phyloP scores from a whole-genome alignment of 2,888 invertebrate genomes.

The Papilio demoleus region DNA sequence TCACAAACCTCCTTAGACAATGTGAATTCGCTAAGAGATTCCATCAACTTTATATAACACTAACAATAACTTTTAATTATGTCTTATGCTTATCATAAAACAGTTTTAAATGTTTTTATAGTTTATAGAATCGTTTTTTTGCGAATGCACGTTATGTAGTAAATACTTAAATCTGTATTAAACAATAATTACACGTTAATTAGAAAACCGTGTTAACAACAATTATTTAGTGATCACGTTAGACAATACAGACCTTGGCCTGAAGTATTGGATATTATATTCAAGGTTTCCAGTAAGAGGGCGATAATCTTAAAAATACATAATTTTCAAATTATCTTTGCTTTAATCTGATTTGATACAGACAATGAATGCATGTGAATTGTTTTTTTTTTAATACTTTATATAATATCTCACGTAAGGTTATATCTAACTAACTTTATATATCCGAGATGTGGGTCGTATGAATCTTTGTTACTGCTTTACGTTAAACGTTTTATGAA shows the following conservation, averaged over 20 bases:
- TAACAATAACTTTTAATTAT: too few relatives aligned
- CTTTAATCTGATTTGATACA: slow-evolving; percentile 14
- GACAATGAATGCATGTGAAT: slow-evolving; percentile 15
- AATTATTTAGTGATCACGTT: slow-evolving; percentile 26
- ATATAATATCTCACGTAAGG: not conserved
- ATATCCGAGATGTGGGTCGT: not conserved
- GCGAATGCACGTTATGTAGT: too few relatives aligned
- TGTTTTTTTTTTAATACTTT: slow-evolving; percentile 28
- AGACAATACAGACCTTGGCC: slow-evolving; percentile 29
- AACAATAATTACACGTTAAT: slow-evolving; percentile 39
- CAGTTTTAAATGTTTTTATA: too few relatives aligned
- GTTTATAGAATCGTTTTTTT: too few relatives aligned
- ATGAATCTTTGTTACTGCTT: too few relatives aligned
- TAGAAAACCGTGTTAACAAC: slow-evolving; percentile 36
- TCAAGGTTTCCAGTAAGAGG: slow-evolving; percentile 21
- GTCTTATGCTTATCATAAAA: too few relatives aligned
- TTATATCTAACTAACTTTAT: not conserved
- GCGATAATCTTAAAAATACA: slow-evolving; percentile 21
- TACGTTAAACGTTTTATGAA: too few relatives aligned
- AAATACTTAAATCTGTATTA: too few relatives aligned
- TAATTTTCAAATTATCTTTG: slow-evolving; percentile 22
- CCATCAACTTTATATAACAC: too few relatives aligned
- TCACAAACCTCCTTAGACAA: too few relatives aligned
- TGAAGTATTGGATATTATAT: slow-evolving; percentile 27
- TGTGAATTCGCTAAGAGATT: too few relatives aligned